Evolutionary conservation across 2,888 invertebrate genomes (phyloP).

Genomic region (Amblyjoppa fuscipennis): DNA sequence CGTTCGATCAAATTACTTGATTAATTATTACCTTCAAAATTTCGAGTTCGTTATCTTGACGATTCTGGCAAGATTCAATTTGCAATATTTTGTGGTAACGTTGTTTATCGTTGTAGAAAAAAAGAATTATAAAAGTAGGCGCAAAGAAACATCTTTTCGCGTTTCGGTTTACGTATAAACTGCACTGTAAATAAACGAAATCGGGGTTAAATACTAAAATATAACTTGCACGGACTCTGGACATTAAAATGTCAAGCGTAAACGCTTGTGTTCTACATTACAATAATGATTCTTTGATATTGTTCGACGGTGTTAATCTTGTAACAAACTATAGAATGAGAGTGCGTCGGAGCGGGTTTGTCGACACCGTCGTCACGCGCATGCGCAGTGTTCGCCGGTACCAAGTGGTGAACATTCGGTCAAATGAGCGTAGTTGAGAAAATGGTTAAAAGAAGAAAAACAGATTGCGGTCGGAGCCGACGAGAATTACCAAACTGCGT

Average conservation of each 20-base stretch:
- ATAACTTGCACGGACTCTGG: conserved; percentile 11
- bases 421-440: not conserved
- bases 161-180: conserved; percentile 49
- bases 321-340: conserved; percentile 43
- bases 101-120: conserved; percentile 2
- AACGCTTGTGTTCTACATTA: conserved; percentile 57
- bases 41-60: conserved; percentile 94
- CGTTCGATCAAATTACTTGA: not conserved
- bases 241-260: conserved; percentile 43
- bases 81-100: conserved; percentile 82
- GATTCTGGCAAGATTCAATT: conserved; percentile 90
- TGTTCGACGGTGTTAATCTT: conserved; percentile 19
- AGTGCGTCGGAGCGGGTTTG: not conserved
- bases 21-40: conserved; percentile 87
- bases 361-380: not conserved
- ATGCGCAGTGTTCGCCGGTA: not conserved
- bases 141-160: conserved; percentile 8
- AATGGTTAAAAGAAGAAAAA: not conserved
- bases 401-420: not conserved
- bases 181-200: conserved; percentile 8
- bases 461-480: not conserved
- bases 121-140: not conserved
- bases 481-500: conserved; percentile 21
- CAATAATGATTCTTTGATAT: conserved; percentile 34
- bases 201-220: not conserved